phyloP scores from a whole-genome alignment of 2,888 invertebrate genomes.

The Noctua janthe region DNA sequence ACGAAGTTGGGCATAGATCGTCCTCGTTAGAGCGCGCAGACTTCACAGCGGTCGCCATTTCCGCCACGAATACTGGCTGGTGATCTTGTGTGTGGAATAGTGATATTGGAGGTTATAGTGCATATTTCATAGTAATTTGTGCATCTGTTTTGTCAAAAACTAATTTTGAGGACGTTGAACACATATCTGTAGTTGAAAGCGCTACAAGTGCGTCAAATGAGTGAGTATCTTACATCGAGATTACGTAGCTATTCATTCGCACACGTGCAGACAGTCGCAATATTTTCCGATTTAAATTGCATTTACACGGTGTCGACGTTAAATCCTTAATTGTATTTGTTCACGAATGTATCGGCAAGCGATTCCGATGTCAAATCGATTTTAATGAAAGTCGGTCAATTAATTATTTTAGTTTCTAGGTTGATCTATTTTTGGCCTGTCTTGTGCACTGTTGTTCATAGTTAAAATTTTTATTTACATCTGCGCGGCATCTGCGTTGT shows the following conservation, averaged over 20 bases:
- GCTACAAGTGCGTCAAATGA: slow-evolving; percentile 75
- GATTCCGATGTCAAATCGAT: slow-evolving; percentile 66
- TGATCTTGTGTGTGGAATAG: slow-evolving; percentile 81
- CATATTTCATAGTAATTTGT: slow-evolving; percentile 79
- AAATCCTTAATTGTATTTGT: slow-evolving; percentile 73
- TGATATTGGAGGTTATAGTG: slow-evolving; percentile 87
- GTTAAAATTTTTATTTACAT: slow-evolving; percentile 68
- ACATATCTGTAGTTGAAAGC: slow-evolving; percentile 70
- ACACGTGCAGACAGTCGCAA: slow-evolving; percentile 83
- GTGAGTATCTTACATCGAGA: slow-evolving; percentile 79
- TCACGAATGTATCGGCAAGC: slow-evolving; percentile 64
- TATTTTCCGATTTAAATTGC: slow-evolving; percentile 76
- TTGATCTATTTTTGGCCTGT: slow-evolving; percentile 83
- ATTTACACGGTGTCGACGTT: slow-evolving; percentile 70
- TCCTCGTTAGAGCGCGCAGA: slow-evolving; percentile 72
- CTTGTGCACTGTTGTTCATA: slow-evolving; percentile 74
- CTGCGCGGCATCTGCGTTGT: slow-evolving; percentile 47
- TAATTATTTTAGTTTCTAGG: slow-evolving; percentile 82
- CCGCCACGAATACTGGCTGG: slow-evolving; percentile 88
- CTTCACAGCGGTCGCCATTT: slow-evolving; percentile 89
- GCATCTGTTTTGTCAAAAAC: slow-evolving; percentile 75
- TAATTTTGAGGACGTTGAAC: slow-evolving; percentile 68
- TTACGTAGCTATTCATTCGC: slow-evolving; percentile 75
- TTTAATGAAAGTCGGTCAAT: slow-evolving; percentile 70
- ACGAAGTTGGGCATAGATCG: slow-evolving; percentile 81